Percentiles rank a stretch among this genome's conserved stretches.
Conservation (phyloP, 2,888 invertebrate genomes). For the Conus canariensis region DNA sequence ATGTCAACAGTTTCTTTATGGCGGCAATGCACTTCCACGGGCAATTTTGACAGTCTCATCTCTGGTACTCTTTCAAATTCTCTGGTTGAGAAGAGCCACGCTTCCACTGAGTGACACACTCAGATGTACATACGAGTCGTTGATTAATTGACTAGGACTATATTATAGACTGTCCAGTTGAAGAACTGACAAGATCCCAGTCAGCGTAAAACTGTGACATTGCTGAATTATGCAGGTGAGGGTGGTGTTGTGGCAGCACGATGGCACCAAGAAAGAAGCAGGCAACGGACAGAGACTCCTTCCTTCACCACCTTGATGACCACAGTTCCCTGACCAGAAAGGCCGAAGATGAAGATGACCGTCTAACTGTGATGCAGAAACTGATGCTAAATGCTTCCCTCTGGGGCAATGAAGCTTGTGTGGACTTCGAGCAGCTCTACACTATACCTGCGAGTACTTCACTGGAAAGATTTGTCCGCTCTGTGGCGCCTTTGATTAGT, state of each 20-base stretch:
- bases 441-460: background rate
- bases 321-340: background rate
- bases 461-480: background rate
- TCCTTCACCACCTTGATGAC: too few species aligned
- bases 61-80: too few species aligned
- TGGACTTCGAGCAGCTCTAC: constrained; percentile 26
- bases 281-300: too few species aligned
- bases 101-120: too few species aligned
- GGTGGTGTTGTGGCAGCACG: background rate
- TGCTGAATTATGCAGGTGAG: background rate
- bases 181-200: background rate
- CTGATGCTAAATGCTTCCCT: background rate
- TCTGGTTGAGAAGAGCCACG: too few species aligned
- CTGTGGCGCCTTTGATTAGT: background rate
- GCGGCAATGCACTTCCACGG: too few species aligned
- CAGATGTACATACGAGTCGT: too few species aligned
- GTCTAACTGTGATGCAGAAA: background rate
- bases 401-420: background rate
- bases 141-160: too few species aligned
- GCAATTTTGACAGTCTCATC: too few species aligned
- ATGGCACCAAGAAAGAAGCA: background rate
- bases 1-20: too few species aligned
- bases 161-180: too few species aligned
- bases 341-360: too few species aligned
- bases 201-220: background rate